Conservation (phyloP, 35 echinoderm and acorn worm genomes). For the Heliocidaris erythrogramma region DNA sequence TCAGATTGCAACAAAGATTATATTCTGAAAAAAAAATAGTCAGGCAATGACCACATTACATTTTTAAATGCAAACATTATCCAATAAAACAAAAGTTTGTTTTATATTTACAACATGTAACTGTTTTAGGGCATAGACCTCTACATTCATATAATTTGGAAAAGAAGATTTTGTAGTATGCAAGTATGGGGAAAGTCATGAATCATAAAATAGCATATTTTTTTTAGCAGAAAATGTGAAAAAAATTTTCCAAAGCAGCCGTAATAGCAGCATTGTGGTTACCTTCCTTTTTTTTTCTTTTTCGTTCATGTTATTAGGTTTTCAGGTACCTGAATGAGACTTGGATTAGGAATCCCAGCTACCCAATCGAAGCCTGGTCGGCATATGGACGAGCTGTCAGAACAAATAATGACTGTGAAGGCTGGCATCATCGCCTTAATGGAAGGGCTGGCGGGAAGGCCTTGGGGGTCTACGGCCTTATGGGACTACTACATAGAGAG, state of each 20-base stretch:
- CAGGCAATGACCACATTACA: too few relatives aligned
- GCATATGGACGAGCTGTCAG: constrained; percentile 23
- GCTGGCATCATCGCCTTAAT: constrained; percentile 61
- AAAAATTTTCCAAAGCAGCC: background rate
- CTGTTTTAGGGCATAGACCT: too few relatives aligned
- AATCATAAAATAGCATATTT: background rate
- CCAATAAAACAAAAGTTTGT: too few relatives aligned
- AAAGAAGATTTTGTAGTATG: background rate
- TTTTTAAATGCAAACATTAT: too few relatives aligned
- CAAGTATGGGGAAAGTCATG: background rate
- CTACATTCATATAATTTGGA: too few relatives aligned
- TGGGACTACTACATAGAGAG: too few relatives aligned
- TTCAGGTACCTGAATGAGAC: background rate
- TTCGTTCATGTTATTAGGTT: background rate
- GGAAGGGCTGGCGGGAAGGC: background rate
- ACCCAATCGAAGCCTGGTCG: background rate
- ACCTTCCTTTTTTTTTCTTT: too few relatives aligned
- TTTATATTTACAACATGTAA: too few relatives aligned
- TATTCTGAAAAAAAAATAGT: too few relatives aligned
- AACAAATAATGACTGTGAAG: constrained; percentile 69
- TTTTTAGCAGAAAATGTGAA: background rate
- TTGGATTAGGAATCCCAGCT: background rate
- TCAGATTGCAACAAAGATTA: too few relatives aligned
- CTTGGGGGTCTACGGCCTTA: too few relatives aligned
- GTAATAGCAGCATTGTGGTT: too few relatives aligned